Evolutionary conservation across 2,888 invertebrate genomes (phyloP).

Genomic region (Cybosia mesomella): DNA sequence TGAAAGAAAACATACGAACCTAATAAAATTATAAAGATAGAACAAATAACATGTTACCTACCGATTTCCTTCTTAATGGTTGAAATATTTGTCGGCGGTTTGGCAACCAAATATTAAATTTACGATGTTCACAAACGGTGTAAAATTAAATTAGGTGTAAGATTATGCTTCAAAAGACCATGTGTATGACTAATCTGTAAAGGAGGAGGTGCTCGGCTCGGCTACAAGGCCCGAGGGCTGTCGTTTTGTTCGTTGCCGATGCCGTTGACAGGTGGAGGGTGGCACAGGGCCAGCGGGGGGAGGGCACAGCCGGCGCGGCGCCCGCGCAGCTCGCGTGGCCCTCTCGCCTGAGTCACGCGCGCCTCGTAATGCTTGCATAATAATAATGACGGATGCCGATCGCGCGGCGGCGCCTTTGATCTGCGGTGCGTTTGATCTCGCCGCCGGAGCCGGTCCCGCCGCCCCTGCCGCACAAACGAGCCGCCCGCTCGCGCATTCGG

Average conservation of each 20-base stretch:
- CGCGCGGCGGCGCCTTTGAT: conserved; percentile 87
- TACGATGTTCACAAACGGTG: conserved; percentile 21
- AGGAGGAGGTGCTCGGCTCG: conserved; percentile 51
- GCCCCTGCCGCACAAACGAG: conserved; percentile 85
- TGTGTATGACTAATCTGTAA: conserved; percentile 65
- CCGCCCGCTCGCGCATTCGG: conserved; percentile 84
- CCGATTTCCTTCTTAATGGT: neutral
- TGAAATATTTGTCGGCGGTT: neutral
- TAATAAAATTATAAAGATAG: neutral
- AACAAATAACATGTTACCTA: too few relatives aligned
- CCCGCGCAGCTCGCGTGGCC: conserved; percentile 85
- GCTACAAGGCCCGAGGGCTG: conserved; percentile 54
- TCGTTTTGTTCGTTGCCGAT: conserved; percentile 58
- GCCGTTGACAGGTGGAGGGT: conserved; percentile 71
- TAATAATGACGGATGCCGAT: conserved; percentile 88
- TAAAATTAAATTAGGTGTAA: conserved; percentile 64
- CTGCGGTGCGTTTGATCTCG: conserved; percentile 84
- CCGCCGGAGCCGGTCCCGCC: conserved; percentile 84
- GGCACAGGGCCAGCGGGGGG: conserved; percentile 60
- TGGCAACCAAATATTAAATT: conserved; percentile 5
- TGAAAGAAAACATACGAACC: neutral
- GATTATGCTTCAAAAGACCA: conserved; percentile 59
- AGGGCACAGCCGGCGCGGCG: conserved; percentile 67
- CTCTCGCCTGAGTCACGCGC: conserved; percentile 86
- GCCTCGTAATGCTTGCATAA: conserved; percentile 87